These are phyloP conservation scores for Zaprionus capensis DNA, from an alignment of 1,140 invertebrate genomes.

Conservation along the genomic window DNA sequence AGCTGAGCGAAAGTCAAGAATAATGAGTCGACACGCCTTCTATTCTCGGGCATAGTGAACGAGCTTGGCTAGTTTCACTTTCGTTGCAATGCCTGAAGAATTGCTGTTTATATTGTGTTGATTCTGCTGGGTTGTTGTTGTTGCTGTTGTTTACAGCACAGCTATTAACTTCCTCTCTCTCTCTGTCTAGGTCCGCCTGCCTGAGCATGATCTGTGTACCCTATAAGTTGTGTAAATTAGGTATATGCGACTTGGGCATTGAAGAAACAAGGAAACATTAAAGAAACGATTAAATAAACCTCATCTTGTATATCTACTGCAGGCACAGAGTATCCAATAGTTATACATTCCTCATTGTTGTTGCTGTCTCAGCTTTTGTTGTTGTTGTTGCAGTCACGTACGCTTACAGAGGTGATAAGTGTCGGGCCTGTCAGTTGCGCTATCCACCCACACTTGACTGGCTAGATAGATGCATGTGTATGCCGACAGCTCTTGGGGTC, in stretches of 20 bases:
- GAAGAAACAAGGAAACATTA: neutral
- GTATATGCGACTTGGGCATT: neutral
- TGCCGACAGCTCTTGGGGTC: slow-evolving; percentile 58
- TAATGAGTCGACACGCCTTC: slow-evolving; percentile 31
- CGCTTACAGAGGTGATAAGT: slow-evolving; percentile 66
- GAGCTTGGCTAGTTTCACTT: slow-evolving; percentile 65
- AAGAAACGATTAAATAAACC: neutral
- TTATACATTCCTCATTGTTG: neutral
- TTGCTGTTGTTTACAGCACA: slow-evolving; percentile 18
- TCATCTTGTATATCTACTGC: neutral
- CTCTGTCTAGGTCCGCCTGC: neutral
- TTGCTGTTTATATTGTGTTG: slow-evolving; percentile 14
- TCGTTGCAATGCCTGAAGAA: slow-evolving; percentile 61
- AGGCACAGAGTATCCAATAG: slow-evolving; percentile 14
- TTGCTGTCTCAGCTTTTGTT: neutral
- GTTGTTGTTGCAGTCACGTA: slow-evolving; percentile 57
- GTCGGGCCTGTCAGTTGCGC: slow-evolving; percentile 49
- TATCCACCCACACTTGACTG: slow-evolving; percentile 53
- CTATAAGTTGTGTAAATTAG: neutral
- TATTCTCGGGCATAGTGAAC: slow-evolving; percentile 61
- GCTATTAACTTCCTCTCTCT: slow-evolving; percentile 20
- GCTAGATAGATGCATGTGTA: slow-evolving; percentile 14
- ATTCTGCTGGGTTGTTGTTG: neutral
- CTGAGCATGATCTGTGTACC: slow-evolving; percentile 25
- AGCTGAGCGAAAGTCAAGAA: slow-evolving; percentile 52